These are phyloP conservation scores for Pyrgus malvae DNA, from an alignment of 2,888 invertebrate species.

Conservation along the genomic window DNA sequence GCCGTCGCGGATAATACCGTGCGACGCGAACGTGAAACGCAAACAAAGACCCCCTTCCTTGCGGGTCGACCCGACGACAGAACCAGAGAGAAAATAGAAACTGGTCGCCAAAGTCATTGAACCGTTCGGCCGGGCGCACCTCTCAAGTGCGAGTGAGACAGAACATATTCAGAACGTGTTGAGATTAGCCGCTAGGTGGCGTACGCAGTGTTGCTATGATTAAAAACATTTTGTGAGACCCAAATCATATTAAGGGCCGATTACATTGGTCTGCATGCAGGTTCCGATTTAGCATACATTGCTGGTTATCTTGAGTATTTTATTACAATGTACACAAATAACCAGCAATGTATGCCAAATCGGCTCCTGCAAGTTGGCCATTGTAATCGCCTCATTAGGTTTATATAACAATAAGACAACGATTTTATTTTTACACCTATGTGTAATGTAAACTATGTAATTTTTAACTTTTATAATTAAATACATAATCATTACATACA, in stretches of 20 bases:
- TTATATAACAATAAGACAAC: no score
- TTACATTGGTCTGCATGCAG: no score
- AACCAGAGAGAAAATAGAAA: constrained; percentile 82
- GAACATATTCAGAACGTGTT: constrained; percentile 33
- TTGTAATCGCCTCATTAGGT: no score
- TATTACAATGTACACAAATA: no score
- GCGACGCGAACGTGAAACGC: constrained; percentile 79
- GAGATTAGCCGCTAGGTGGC: constrained; percentile 54
- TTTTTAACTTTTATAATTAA: no score
- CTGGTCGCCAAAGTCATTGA: constrained; percentile 80
- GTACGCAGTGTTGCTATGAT: constrained; percentile 29
- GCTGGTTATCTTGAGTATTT: no score
- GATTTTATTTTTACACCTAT: no score
- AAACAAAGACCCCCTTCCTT: constrained; percentile 79
- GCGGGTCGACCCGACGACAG: constrained; percentile 70
- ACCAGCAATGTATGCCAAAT: no score
- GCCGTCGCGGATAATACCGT: constrained; percentile 69
- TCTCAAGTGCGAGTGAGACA: constrained; percentile 69
- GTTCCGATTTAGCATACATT: no score
- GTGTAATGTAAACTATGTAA: no score
- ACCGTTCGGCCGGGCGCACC: constrained; percentile 67
- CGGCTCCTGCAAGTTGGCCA: no score
- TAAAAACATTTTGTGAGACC: constrained; percentile 51
- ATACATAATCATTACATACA: no score
- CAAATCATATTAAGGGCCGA: constrained; percentile 34